Evolutionary conservation across 2,888 invertebrate species (phyloP), one percentile per base, ranked within the genome.

Genomic region (Acanthosoma haemorrhoidale): DNA sequence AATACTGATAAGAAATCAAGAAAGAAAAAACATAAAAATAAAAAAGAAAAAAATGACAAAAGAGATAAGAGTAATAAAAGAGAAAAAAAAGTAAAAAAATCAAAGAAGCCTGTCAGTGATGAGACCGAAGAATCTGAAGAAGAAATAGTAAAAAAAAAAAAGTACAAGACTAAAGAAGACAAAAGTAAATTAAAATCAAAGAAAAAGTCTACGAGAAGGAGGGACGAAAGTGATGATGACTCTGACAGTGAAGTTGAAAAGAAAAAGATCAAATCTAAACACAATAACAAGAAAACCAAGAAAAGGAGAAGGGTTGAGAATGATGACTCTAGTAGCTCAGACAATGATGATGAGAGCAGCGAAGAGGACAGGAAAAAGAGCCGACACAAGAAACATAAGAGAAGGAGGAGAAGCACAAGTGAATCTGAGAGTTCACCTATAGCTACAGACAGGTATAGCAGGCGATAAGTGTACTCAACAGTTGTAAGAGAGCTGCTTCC

Each of bases 21-120:
- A 34, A 76, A 75, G 21, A 75, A 75, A 68, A 73, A 70, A 67
- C 76, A 72, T 43, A 72, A 71, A 59, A 59, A 61, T 29, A 73
- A 74, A 31, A 51, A 76, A 41, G 72, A 59, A 9, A 75, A 73
- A 34, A 72, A 34, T 25, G 36, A 64, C 31, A 39, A 36, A 36
- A 58, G 38, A 15, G 69, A 72, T 36, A 58, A 38, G 31, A 66
- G 34, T 13, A 41, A 70, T 15, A 58, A 63, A n/a, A 69, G 70
- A 4, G 70, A 73, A 39, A 74, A 71, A 25, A 75, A 71, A 61
- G 75, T 72, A 67, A 76, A 67, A 68, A 70, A 64, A 68, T 64
- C 61, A 51, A 74, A 64, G 38, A 68, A 72, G 51, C 18, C 18
- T n/a, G 41, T 63, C 21, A 70, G 70, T 11, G 61, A 58, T 51